Conservation (phyloP, 2,888 invertebrate species). For the Acanthacorydalis orientalis region DNA sequence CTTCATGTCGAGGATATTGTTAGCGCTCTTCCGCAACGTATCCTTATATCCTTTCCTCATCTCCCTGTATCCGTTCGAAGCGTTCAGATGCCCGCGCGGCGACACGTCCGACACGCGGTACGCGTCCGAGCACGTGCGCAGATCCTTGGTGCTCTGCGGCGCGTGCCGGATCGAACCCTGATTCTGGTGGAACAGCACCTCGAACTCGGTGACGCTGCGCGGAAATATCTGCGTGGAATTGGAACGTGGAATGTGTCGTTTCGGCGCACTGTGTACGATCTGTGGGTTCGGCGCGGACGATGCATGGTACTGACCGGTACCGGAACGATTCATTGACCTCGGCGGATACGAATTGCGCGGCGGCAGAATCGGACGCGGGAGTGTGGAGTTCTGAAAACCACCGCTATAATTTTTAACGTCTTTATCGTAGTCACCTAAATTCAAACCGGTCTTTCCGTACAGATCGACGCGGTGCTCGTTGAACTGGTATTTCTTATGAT, state of each 20-base stretch:
- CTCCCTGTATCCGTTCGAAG: not conserved
- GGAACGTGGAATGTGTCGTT: conserved; percentile 40
- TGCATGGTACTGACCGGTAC: not conserved
- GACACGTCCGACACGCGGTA: not conserved
- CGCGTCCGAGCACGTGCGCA: not conserved
- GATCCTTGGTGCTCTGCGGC: not conserved
- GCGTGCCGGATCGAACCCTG: not conserved
- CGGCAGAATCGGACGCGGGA: conserved; percentile 38
- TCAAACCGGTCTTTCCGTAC: conserved; percentile 1
- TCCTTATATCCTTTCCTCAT: not conserved
- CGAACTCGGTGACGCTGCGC: conserved; percentile 19
- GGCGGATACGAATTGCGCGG: conserved; percentile 44
- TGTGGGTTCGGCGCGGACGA: conserved; percentile 5
- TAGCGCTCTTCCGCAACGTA: conserved; percentile 2
- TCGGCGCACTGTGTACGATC: conserved; percentile 18
- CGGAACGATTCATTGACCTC: not conserved
- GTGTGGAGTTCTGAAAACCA: conserved; percentile 17
- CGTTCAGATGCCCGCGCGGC: not conserved
- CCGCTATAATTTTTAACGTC: conserved; percentile 2
- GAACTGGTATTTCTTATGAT: not conserved
- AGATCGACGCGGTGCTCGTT: not conserved
- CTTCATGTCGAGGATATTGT: conserved; percentile 2
- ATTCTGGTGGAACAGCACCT: conserved; percentile 1
- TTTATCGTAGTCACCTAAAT: not conserved
- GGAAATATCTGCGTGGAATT: conserved; percentile 42